Base-by-base conservation (phyloP, 1,140 invertebrate species). In the Uloborus diversus region DNA sequence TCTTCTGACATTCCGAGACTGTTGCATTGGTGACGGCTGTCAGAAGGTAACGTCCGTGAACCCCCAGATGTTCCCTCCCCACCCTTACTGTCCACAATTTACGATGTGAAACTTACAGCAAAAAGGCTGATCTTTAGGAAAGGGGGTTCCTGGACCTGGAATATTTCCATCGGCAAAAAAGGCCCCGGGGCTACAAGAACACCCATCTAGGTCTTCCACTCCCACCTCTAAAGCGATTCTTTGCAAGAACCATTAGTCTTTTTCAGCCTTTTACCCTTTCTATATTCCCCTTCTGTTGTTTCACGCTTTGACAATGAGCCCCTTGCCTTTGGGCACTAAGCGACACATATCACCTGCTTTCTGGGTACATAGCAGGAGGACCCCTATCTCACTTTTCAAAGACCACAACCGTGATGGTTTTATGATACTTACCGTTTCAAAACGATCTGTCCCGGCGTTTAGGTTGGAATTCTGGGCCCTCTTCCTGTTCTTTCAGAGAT, bases 201-300 rank as follows among this genome's bases (percentile, higher is more conserved):
- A 51, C 71, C 71, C 71, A 75, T 49, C 35, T 35, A 33, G 71
- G 71, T 28, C 27, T 64, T 61, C 71, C 42, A 62, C 71, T 64
- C 73, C 73, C 49, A 61, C 53, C 56, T 49, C n/a, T 23, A 28
- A 32, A 47, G 13, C 30, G 49, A 30, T 69, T 69, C 37, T 49
- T 25, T 70, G 69, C 47, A 42, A 37, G 47, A 78, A 78, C 62
- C 73, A 78, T 78, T 78, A 78, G 28, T 78, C 73, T 78, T 78
- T 56, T 61, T 28, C 61, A 56, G 35, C 25, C 30, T 56, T n/a
- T 73, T 64, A 78, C 73, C 73, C 71, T 62, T 73, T 73, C 49
- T 14, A 14, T 30, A 56, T 65, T 78, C 73, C 66, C 57, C 73
- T 28, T 53, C 73, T 42, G 73, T 78, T 78, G 73, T 78, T 78